Evolutionary conservation across 2,113 vertebrate genomes (phyloP), one percentile per base, ranked within the genome.

Genomic region (Brachypteracias leptosomus): DNA sequence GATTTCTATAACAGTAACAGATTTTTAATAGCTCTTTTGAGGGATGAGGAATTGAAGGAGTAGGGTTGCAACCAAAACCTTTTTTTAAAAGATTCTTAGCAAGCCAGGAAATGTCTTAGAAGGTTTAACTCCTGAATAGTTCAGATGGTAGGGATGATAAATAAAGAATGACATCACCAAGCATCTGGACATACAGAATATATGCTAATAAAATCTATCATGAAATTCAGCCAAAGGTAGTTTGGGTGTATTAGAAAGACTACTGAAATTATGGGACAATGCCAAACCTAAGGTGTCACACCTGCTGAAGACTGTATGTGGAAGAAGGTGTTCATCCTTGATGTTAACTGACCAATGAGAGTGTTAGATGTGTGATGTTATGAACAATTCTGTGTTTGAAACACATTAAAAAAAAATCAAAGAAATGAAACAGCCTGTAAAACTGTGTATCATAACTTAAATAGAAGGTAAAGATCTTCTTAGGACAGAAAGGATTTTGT

Each of bases 21-120:
- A 73, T 59, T 89, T 88, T 94, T 95, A 94, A 90, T 92, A 93
- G 81, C 55, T 83, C 83, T 86, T 96, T 85, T 80, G 67, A 95
- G 68, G 46, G 70, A 57, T 40, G 66, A 75, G 81, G 75, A 85
- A 94, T 67, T 88, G 91, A 62, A 91, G 55, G 63, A 90, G 62
- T 46, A 91, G 19, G 40, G 36, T 91, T 95, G 52, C 71, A 95
- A 80, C 31, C 21, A 73, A 88, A 80, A 59, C 62, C 67, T 66
- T 49, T 90, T 42, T 95, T 62, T 17, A 58, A 59, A 92, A 84
- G 59, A 42, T 84, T 77, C 49, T 89, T 83, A 66, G 65, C 6
- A 4, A 84, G 62, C 59, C 87, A 85, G n/a, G 35, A 82, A 76
- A 61, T 73, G 40, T 73, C 24, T 59, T 57, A 62, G 47, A 54